These are phyloP conservation scores for Pseudanteris insignis DNA, from an alignment of 2,888 invertebrate genomes.

Conservation along the genomic window DNA sequence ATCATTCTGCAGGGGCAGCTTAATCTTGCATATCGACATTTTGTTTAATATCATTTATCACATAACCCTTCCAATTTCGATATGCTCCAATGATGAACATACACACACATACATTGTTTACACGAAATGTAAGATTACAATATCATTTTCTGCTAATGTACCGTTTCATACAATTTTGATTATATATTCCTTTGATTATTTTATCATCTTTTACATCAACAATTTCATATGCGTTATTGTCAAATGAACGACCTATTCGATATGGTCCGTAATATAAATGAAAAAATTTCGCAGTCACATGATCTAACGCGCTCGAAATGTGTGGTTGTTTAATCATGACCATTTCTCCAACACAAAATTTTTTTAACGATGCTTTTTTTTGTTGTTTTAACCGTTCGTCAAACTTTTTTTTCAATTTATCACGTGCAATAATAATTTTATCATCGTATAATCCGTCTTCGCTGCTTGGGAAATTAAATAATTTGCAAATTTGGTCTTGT, in stretches of 20 bases:
- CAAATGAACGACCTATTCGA: not conserved
- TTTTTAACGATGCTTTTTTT: no score
- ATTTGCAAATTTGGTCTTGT: not conserved
- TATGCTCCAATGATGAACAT: no score
- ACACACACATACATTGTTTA: no score
- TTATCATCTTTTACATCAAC: not conserved
- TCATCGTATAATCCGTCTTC: not conserved
- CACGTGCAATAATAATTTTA: not conserved
- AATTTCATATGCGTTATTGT: slow-evolving; percentile 1
- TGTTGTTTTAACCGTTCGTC: no score
- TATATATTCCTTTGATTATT: not conserved
- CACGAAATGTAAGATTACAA: no score
- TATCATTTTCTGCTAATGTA: no score
- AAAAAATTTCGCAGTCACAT: slow-evolving; percentile 3
- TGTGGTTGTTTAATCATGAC: slow-evolving; percentile 1
- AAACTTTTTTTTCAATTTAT: no score
- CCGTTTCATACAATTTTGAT: slow-evolving; percentile 1
- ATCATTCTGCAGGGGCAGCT: no score
- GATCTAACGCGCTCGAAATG: not conserved
- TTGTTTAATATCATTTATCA: no score
- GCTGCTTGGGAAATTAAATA: not conserved
- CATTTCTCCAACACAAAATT: not conserved
- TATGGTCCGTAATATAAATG: slow-evolving; percentile 6
- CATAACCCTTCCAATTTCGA: no score
- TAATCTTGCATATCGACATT: no score